phyloP scores from a whole-genome alignment of 2,797 vertebrate species.

The Orestias chungarensis region DNA sequence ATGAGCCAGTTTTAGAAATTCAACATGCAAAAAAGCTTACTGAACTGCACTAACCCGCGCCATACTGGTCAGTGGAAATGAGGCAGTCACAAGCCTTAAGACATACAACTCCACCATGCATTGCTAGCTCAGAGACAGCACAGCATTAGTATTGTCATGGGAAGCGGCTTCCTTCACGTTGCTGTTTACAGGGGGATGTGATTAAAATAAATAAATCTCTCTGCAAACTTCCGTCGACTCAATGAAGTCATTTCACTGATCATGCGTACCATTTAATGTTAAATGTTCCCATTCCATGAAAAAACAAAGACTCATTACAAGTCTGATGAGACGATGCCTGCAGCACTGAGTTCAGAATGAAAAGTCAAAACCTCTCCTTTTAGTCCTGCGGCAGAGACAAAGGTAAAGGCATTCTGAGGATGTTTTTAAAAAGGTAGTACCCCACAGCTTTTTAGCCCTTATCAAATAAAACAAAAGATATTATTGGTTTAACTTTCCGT shows the following conservation, averaged over 20 bases:
- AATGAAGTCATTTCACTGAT: slow-evolving; percentile 13
- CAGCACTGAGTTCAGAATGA: slow-evolving; percentile 22
- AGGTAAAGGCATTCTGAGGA: slow-evolving; percentile 42
- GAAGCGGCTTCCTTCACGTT: slow-evolving; percentile 1
- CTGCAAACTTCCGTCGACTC: not conserved
- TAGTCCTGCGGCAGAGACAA: slow-evolving; percentile 26
- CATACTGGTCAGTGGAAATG: too few species aligned
- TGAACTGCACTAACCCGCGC: too few species aligned
- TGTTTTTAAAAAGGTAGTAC: slow-evolving; percentile 35
- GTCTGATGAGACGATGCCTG: slow-evolving; percentile 26
- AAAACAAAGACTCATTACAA: slow-evolving; percentile 6
- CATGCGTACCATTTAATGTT: slow-evolving; percentile 21
- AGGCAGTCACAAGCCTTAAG: not conserved
- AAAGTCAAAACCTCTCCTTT: slow-evolving; percentile 39
- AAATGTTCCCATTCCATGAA: slow-evolving; percentile 13
- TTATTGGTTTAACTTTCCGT: slow-evolving; percentile 23
- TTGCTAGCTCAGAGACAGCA: slow-evolving; percentile 2
- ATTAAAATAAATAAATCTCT: slow-evolving; percentile 10
- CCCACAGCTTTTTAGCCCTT: slow-evolving; percentile 30
- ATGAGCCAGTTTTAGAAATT: too few species aligned
- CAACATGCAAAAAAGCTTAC: too few species aligned
- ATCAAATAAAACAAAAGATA: slow-evolving; percentile 32
- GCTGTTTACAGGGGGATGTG: not conserved
- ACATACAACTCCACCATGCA: not conserved
- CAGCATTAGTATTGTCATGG: slow-evolving; percentile 4